Evolutionary conservation across 2,888 invertebrate species (phyloP).

Genomic region (Falcaria lacertinaria): DNA sequence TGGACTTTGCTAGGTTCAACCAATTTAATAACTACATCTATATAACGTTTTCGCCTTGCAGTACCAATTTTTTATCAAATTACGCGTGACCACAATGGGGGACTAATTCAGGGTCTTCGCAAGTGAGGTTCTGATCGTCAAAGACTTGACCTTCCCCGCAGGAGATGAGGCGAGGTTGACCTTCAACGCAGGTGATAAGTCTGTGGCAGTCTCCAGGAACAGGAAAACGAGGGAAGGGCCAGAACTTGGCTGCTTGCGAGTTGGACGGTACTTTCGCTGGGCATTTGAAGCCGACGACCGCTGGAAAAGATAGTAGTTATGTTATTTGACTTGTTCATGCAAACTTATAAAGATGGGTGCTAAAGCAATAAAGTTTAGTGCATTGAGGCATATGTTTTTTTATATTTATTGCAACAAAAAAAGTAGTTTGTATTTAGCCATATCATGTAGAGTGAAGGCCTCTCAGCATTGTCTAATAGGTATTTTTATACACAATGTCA

Average conservation of each 20-base stretch:
- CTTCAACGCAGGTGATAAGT: slow-evolving; percentile 94
- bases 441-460: too few species aligned
- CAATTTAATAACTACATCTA: not conserved
- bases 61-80: slow-evolving; percentile 29
- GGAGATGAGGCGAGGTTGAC: slow-evolving; percentile 91
- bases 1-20: too few species aligned
- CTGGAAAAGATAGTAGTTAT: slow-evolving; percentile 70
- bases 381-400: too few species aligned
- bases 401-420: too few species aligned
- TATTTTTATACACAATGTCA: too few species aligned
- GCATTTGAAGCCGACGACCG: slow-evolving; percentile 95
- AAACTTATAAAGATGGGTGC: too few species aligned
- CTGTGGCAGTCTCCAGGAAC: slow-evolving; percentile 92
- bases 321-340: too few species aligned
- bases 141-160: slow-evolving; percentile 94
- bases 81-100: slow-evolving; percentile 71
- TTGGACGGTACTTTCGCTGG: slow-evolving; percentile 90
- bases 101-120: slow-evolving; percentile 86
- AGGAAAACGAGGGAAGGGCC: slow-evolving; percentile 95
- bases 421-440: too few species aligned
- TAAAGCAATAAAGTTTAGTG: too few species aligned
- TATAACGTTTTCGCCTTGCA: slow-evolving; percentile 48
- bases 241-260: slow-evolving; percentile 91
- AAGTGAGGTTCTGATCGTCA: slow-evolving; percentile 89
- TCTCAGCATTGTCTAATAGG: too few species aligned